These are phyloP conservation scores for Ephialtes manifestator DNA, from an alignment of 2,888 invertebrate genomes.

Conservation along the genomic window DNA sequence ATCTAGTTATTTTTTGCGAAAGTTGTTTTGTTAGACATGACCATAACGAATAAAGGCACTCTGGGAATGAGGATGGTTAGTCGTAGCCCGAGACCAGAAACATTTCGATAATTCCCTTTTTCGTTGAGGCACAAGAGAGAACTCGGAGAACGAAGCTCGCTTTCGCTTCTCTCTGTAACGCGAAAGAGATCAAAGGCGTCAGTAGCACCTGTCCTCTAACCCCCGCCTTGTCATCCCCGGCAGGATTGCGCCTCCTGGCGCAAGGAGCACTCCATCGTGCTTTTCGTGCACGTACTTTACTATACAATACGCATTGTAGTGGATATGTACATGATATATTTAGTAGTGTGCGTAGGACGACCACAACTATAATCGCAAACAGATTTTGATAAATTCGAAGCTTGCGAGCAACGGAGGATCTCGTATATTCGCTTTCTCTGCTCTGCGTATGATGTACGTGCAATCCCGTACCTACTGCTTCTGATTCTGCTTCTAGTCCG, in stretches of 20 bases:
- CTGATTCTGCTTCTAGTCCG: conserved; percentile 53
- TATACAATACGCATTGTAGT: conserved; percentile 35
- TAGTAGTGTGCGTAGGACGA: conserved; percentile 1
- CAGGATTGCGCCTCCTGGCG: conserved; percentile 82
- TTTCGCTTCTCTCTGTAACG: conserved; percentile 80
- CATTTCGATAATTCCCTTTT: conserved; percentile 84
- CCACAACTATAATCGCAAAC: conserved; percentile 36
- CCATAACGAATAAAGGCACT: conserved; percentile 11
- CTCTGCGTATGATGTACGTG: conserved; percentile 63
- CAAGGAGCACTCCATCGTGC: conserved; percentile 59
- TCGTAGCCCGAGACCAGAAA: conserved; percentile 58
- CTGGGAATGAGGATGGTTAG: conserved; percentile 11
- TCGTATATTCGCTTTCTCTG: conserved; percentile 65
- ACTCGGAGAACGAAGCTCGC: conserved; percentile 65
- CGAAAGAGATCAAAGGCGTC: conserved; percentile 86
- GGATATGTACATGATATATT: conserved; percentile 13
- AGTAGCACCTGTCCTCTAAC: conserved; percentile 86
- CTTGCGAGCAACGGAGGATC: conserved; percentile 26
- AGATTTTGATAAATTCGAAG: conserved; percentile 58
- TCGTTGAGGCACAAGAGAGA: conserved; percentile 69
- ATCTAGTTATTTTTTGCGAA: neutral
- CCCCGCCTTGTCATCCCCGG: conserved; percentile 83
- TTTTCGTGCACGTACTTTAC: conserved; percentile 53
- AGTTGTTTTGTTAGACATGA: neutral
- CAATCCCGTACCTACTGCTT: conserved; percentile 32